These are phyloP conservation scores for Vanessa tameamea DNA, from an alignment of 1,140 invertebrate genomes.

Conservation along the genomic window DNA sequence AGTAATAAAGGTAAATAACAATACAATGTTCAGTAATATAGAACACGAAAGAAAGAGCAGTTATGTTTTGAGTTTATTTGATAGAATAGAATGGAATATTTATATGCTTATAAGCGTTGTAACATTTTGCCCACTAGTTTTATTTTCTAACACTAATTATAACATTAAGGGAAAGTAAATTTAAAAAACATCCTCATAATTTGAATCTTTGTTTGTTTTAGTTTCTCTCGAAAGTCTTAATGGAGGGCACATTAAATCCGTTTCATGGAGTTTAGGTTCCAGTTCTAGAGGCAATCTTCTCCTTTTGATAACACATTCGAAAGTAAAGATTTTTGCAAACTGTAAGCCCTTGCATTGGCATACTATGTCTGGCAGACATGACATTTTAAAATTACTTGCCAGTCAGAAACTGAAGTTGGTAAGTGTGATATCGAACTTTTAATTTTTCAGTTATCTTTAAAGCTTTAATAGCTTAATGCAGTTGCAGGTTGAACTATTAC, in stretches of 20 bases:
- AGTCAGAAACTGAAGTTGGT: conserved; percentile 65
- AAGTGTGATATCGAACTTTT: conserved; percentile 33
- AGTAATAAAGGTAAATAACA: conserved; percentile 58
- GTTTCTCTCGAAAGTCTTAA: conserved; percentile 66
- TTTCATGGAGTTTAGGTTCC: conserved; percentile 62
- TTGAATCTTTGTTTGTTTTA: conserved; percentile 35
- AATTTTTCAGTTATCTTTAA: no score
- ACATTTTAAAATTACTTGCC: conserved; percentile 53
- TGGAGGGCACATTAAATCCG: conserved; percentile 61
- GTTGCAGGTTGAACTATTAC: not conserved
- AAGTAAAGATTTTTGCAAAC: conserved; percentile 60
- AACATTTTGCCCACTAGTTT: not conserved
- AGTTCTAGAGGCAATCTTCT: conserved; percentile 49
- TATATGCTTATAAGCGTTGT: no score
- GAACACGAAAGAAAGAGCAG: not conserved
- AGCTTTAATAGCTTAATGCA: no score
- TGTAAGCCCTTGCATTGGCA: conserved; percentile 67
- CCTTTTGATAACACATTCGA: conserved; percentile 50
- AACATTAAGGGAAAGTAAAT: no score
- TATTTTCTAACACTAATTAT: not conserved
- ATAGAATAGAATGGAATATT: no score
- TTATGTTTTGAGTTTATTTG: not conserved
- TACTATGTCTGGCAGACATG: conserved; percentile 55
- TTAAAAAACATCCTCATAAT: no score
- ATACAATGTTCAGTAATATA: not conserved